phyloP scores from a whole-genome alignment of 2,888 invertebrate genomes.

The Villa cingulata region DNA sequence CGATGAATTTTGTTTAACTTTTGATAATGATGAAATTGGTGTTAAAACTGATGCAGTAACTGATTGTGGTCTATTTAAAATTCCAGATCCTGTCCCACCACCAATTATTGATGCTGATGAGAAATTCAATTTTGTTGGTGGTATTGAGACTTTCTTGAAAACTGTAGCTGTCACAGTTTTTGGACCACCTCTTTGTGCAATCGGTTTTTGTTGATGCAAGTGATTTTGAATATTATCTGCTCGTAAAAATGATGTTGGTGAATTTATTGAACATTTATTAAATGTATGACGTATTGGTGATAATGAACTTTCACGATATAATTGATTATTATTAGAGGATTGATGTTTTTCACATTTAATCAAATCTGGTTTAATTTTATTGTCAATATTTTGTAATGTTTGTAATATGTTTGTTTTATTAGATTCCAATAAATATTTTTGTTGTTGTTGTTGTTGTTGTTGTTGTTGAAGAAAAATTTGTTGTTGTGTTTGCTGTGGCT shows the following conservation, averaged over 20 bases:
- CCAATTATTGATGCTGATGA: conserved; percentile 2
- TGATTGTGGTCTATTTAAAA: conserved; percentile 20
- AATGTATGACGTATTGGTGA: conserved; percentile 16
- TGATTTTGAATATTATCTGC: not conserved
- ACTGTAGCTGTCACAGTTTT: conserved; percentile 34
- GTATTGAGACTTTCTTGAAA: conserved; percentile 17
- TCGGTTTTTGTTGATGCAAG: conserved; percentile 1
- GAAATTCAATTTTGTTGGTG: conserved; percentile 6
- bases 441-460: not conserved
- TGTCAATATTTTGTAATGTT: not conserved
- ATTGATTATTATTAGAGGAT: not conserved
- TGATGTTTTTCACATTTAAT: not conserved
- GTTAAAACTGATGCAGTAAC: conserved; percentile 27
- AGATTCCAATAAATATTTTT: not conserved
- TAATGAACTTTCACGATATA: conserved; percentile 9
- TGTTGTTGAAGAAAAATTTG: not conserved
- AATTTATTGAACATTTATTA: conserved; percentile 15
- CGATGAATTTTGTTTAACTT: not conserved
- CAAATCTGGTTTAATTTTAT: conserved; percentile 6
- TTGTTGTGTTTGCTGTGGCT: too few species aligned
- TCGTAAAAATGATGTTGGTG: conserved; percentile 12
- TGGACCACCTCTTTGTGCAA: conserved; percentile 17
- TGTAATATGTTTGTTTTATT: too few species aligned
- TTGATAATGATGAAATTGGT: conserved; percentile 17
- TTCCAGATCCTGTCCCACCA: not conserved